phyloP scores from a whole-genome alignment of 1,140 invertebrate species.

The Globodera rostochiensis region DNA sequence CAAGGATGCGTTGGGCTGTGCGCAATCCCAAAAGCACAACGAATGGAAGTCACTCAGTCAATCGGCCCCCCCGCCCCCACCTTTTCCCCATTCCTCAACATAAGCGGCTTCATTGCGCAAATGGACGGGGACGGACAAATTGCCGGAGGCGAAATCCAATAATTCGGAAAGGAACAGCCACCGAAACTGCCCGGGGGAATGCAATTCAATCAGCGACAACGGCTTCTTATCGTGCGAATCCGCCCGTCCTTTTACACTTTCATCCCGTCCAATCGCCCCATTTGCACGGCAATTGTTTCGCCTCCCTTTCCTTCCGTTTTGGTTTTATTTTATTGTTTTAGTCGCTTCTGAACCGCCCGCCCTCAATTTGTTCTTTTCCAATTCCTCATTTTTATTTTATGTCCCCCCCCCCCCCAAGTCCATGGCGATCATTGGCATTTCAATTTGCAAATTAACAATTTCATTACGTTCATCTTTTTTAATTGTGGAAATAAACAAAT shows the following conservation, averaged over 20 bases:
- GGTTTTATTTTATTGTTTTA: too few species aligned
- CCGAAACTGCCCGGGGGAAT: neutral
- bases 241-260: neutral
- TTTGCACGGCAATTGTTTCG: neutral
- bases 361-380: too few species aligned
- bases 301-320: neutral
- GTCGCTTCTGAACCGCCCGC: too few species aligned
- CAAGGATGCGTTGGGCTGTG: neutral
- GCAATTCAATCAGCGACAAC: neutral
- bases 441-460: too few species aligned
- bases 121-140: constrained; percentile 7
- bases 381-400: too few species aligned
- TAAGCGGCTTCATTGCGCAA: constrained; percentile 5
- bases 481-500: too few species aligned
- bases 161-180: neutral
- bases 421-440: too few species aligned
- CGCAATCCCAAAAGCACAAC: neutral
- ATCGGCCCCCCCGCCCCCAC: neutral
- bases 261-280: neutral
- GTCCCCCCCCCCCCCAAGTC: too few species aligned
- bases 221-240: neutral
- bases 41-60: constrained; percentile 2
- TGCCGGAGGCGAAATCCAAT: neutral
- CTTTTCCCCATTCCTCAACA: neutral
- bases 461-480: too few species aligned